These are phyloP conservation scores for Syngnathus scovelli DNA, from an alignment of 2,113 vertebrate species.

Conservation along the genomic window DNA sequence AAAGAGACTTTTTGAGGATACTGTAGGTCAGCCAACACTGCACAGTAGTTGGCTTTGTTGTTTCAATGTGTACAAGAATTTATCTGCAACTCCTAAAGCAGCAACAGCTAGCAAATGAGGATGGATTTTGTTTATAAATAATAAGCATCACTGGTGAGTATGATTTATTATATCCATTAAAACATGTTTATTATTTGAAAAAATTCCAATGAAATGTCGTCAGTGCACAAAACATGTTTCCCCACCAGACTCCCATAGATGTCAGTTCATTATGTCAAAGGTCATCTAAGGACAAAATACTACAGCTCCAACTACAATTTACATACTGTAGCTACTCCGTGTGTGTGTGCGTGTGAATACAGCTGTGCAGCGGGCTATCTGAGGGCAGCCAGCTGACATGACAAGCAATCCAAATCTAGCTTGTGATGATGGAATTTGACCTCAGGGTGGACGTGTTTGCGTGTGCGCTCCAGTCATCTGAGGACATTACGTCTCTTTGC, in stretches of 20 bases:
- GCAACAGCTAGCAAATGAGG: too few relatives aligned
- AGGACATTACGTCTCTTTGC: conserved; percentile 35
- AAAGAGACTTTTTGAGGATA: too few relatives aligned
- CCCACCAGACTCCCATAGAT: neutral
- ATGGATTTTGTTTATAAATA: too few relatives aligned
- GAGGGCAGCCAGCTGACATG: conserved; percentile 20
- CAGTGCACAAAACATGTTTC: conserved; percentile 1
- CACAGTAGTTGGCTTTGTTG: too few relatives aligned
- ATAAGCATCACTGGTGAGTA: too few relatives aligned
- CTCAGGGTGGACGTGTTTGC: conserved; percentile 24
- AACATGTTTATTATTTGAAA: too few relatives aligned
- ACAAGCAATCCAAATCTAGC: conserved; percentile 4
- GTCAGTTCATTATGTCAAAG: conserved; percentile 16
- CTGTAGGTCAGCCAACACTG: too few relatives aligned
- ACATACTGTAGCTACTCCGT: neutral
- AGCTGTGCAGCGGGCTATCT: neutral
- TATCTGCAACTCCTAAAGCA: too few relatives aligned
- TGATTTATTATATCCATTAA: too few relatives aligned
- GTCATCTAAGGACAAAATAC: conserved; percentile 13
- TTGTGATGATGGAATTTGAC: conserved; percentile 6
- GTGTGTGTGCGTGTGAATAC: conserved; percentile 17
- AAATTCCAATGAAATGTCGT: too few relatives aligned
- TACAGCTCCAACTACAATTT: conserved; percentile 8
- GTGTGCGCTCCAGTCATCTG: conserved; percentile 30
- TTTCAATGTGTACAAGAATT: too few relatives aligned